Conservation (phyloP, 2,888 invertebrate species). For the Xanthorhoe spadicearia region DNA sequence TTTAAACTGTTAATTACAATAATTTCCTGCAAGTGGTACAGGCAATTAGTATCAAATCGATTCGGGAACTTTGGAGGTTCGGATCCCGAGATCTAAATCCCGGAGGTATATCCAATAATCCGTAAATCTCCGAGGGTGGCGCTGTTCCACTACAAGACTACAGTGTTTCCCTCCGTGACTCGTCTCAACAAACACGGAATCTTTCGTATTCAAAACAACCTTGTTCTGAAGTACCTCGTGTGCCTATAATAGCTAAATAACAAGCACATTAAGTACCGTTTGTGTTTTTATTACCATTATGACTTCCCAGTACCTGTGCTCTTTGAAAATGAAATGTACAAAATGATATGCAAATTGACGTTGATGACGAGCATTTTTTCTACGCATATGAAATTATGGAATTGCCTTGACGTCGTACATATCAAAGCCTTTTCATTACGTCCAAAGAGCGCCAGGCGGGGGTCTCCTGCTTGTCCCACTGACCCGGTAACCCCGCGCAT, state of each 20-base stretch:
- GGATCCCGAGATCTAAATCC: slow-evolving; percentile 65
- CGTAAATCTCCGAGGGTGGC: slow-evolving; percentile 66
- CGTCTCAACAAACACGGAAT: slow-evolving; percentile 14
- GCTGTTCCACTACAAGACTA: slow-evolving; percentile 36
- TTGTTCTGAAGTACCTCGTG: background rate
- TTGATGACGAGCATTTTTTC: slow-evolving; percentile 9
- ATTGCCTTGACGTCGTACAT: slow-evolving; percentile 45
- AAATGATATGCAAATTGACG: background rate
- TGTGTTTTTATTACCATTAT: slow-evolving; percentile 13
- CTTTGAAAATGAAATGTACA: background rate
- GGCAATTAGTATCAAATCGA: slow-evolving; percentile 38
- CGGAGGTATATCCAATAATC: slow-evolving; percentile 69
- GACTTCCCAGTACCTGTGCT: background rate
- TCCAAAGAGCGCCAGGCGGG: slow-evolving; percentile 51
- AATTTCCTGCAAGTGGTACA: slow-evolving; percentile 15
- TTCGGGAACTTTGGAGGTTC: slow-evolving; percentile 61
- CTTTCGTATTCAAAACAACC: slow-evolving; percentile 16
- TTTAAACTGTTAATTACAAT: slow-evolving; percentile 13
- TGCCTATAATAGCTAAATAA: slow-evolving; percentile 13
- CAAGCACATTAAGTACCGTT: slow-evolving; percentile 16
- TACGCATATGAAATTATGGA: slow-evolving; percentile 43
- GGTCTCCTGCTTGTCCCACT: slow-evolving; percentile 66
- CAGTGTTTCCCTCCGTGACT: slow-evolving; percentile 17
- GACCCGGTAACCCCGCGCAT: slow-evolving; percentile 70
- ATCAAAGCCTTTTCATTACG: slow-evolving; percentile 60